phyloP scores from a whole-genome alignment of 1,140 invertebrate species.

The Trichonephila clavipes region DNA sequence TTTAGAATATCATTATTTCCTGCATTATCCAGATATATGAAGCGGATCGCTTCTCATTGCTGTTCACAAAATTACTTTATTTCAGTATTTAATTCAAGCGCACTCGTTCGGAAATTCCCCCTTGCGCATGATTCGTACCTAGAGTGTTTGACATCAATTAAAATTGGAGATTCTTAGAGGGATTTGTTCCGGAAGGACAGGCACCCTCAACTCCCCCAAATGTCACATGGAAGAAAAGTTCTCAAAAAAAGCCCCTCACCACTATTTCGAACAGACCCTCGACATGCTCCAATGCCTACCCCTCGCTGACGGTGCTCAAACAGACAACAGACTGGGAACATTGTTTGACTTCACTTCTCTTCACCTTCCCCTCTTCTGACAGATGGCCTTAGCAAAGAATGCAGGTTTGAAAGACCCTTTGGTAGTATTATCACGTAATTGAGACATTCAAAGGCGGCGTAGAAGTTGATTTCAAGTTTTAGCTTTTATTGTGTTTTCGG shows the following conservation, averaged over 20 bases:
- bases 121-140: too few relatives aligned
- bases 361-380: not conserved
- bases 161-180: not conserved
- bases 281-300: conserved; percentile 33
- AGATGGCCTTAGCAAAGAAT: conserved; percentile 48
- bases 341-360: conserved; percentile 29
- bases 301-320: conserved; percentile 47
- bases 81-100: too few relatives aligned
- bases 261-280: conserved; percentile 29
- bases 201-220: not conserved
- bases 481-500: not conserved
- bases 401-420: not conserved
- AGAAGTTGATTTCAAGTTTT: not conserved
- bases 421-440: not conserved
- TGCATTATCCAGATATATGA: too few relatives aligned
- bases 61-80: too few relatives aligned
- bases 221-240: not conserved
- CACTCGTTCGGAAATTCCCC: too few relatives aligned
- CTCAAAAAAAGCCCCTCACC: not conserved
- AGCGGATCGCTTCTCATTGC: too few relatives aligned
- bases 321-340: not conserved
- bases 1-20: too few relatives aligned
- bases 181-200: not conserved
- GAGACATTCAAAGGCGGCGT: not conserved
- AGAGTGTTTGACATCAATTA: not conserved